These are phyloP conservation scores for Nesoenas mayeri DNA, from an alignment of 2,113 vertebrate species.

Conservation along the genomic window DNA sequence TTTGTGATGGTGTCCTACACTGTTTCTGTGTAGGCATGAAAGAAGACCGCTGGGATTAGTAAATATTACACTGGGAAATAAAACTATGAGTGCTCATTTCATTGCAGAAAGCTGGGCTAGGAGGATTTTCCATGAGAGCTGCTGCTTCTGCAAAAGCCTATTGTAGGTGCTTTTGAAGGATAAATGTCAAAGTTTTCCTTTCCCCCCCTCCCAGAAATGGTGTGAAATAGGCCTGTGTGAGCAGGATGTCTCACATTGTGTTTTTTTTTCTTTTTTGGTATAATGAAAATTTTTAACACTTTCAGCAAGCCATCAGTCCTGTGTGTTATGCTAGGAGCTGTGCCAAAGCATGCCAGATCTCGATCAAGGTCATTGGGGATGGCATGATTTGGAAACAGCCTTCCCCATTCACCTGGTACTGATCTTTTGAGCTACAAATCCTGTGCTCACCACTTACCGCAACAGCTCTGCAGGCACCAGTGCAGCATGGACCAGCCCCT, in stretches of 20 bases:
- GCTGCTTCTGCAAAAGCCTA: not conserved
- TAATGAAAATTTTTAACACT: not conserved
- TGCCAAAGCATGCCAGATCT: fast-evolving
- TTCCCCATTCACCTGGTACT: not conserved
- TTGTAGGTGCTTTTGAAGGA: not conserved
- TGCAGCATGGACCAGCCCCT: not conserved
- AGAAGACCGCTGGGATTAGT: not conserved
- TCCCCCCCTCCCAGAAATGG: not conserved
- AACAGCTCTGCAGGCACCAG: not conserved
- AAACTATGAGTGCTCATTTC: not conserved
- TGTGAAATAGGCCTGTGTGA: not conserved
- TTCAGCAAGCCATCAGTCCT: not conserved
- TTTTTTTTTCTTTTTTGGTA: not conserved
- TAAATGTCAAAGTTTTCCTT: not conserved
- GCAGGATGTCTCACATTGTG: not conserved
- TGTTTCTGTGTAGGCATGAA: not conserved
- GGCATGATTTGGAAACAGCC: not conserved
- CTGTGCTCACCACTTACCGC: not conserved
- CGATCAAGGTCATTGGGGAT: fast-evolving
- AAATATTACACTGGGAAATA: not conserved
- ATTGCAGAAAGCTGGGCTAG: not conserved
- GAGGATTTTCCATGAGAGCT: not conserved
- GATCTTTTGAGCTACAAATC: not conserved
- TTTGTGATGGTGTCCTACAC: fast-evolving
- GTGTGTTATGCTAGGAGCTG: not conserved